Evolutionary conservation across 1,140 invertebrate species (phyloP).

Genomic region (Colletes latitarsis): DNA sequence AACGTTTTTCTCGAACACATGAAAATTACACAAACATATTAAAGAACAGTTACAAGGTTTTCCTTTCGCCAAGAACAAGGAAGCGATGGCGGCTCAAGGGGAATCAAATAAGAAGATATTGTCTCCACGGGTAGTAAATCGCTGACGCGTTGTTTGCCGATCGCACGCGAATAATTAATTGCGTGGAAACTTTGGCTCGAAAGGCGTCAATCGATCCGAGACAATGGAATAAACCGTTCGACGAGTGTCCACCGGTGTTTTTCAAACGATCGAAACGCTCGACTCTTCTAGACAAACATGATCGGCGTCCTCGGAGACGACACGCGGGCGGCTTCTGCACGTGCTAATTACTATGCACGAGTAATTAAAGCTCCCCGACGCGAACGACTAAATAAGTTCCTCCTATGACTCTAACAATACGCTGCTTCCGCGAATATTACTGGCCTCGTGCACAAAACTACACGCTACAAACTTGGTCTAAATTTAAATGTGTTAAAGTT

Average conservation of each 20-base stretch:
- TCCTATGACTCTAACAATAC: too few species aligned
- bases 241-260: not conserved
- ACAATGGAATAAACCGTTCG: not conserved
- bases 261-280: not conserved
- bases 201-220: not conserved
- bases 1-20: too few species aligned
- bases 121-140: not conserved
- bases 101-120: too few species aligned
- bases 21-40: too few species aligned
- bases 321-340: not conserved
- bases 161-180: not conserved
- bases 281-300: not conserved
- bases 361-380: slow-evolving; percentile 1
- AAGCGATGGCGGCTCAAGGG: too few species aligned
- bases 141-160: not conserved
- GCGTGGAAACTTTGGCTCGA: slow-evolving; percentile 1
- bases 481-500: too few species aligned
- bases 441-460: too few species aligned
- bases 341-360: slow-evolving; percentile 19
- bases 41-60: too few species aligned
- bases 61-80: too few species aligned
- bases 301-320: too few species aligned
- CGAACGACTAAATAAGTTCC: not conserved
- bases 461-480: too few species aligned
- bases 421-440: too few species aligned